phyloP scores from a whole-genome alignment of 1,140 invertebrate species.

The Drosophila jambulina region DNA sequence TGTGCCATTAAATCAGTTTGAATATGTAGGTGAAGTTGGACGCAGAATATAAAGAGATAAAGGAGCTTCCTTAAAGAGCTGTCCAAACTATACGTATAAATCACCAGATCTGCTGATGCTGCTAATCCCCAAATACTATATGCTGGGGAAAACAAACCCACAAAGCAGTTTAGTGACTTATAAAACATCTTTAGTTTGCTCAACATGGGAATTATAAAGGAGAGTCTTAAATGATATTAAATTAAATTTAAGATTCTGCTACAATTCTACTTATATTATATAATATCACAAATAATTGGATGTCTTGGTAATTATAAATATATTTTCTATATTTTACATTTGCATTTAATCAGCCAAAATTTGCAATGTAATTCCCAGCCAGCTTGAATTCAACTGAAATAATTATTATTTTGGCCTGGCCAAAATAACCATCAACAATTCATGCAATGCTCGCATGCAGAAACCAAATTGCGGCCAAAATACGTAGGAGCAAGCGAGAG shows the following conservation, averaged over 20 bases:
- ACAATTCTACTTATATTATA: too few species aligned
- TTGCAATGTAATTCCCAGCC: constrained; percentile 8
- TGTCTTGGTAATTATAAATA: constrained; percentile 4
- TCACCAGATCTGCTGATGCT: constrained; percentile 19
- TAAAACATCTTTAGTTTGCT: too few species aligned
- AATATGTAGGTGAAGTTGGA: constrained; percentile 54
- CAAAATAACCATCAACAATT: constrained; percentile 52
- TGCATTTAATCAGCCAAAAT: constrained; percentile 10
- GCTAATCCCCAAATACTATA: background rate
- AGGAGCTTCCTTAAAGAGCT: constrained; percentile 41
- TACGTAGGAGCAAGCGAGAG: background rate
- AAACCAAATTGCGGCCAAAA: constrained; percentile 25
- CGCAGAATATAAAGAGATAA: constrained; percentile 16
- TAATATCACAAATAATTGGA: too few species aligned
- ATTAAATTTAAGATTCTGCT: background rate
- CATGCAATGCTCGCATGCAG: constrained; percentile 36
- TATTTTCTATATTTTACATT: constrained; percentile 14
- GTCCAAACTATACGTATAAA: constrained; percentile 43
- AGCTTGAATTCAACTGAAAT: constrained; percentile 55
- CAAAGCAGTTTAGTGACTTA: background rate
- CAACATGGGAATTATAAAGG: background rate
- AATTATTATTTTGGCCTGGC: constrained; percentile 59
- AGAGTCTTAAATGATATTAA: background rate
- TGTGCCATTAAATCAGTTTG: constrained; percentile 58
- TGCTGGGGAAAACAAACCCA: background rate